Base-by-base conservation (phyloP, 2,888 invertebrate genomes). In the Furcula furcula region DNA sequence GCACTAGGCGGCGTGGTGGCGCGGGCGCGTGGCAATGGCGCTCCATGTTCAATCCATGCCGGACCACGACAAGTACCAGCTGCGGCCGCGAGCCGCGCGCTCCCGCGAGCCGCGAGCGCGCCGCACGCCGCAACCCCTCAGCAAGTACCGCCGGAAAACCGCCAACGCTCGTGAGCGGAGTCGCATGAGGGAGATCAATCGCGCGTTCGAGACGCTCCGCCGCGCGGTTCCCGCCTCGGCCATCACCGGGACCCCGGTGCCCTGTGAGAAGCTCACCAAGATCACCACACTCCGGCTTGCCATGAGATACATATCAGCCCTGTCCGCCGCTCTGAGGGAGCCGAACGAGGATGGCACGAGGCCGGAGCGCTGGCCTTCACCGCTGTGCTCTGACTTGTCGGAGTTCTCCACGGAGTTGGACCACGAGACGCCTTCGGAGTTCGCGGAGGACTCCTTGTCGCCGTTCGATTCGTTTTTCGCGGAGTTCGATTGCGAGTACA, bases 171-270 rank as follows among this genome's bases (percentile, higher is more conserved):
- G 97, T 16, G 97, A 97, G 66, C 80, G 97, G 18, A 94, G 93
- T 50, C 91, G 97, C 35, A 97, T 97, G 97, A 90, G 94, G 29
- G 97, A 97, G 73, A 97, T 97, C 56, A 97, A 97, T 82, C 91
- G 92, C 40, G 97, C 97, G 1, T 97, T 97, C 77, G 97, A 97
- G 69, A 91, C 93, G 1, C 87, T 97, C 5, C 90, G 96, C 13
- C 90, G 91, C 9, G 94, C 94, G 13, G 93, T 97, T 7, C 97
- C 97, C 4, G 86, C 87, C 0, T 72, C 90, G 7, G 89, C 90
- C 40, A 80, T 85, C 57, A 89, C 90, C 4, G 90, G 91, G 31
- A 69, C 78, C 0, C 80, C 86, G 0, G 75, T 84, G 1, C 83
- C 94, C 22, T 93, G 93, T 71, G 95, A 95, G 70, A 95, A 95